Evolutionary conservation across 2,797 vertebrate genomes (phyloP).

Genomic region (Myotis vivesi): DNA sequence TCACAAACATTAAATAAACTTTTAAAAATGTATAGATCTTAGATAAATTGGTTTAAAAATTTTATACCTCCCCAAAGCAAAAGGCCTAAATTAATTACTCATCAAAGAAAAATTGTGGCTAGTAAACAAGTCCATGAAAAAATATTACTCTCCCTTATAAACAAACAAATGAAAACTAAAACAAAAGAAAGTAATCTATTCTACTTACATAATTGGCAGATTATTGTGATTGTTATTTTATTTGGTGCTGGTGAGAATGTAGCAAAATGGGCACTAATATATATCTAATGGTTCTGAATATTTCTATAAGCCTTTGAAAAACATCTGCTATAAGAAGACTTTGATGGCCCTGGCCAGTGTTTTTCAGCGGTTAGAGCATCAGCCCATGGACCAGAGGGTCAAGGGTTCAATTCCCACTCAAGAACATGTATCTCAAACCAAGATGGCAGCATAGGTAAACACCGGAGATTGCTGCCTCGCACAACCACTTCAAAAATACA

Average conservation of each 20-base stretch:
- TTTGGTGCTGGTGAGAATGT: neutral
- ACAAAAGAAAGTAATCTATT: slow-evolving; percentile 22
- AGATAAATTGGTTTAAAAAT: slow-evolving; percentile 37
- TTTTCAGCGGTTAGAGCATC: no score
- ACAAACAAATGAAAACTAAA: slow-evolving; percentile 14
- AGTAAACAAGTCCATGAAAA: neutral
- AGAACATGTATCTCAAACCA: no score
- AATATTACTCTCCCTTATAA: neutral
- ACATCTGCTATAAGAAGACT: neutral
- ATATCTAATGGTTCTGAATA: neutral
- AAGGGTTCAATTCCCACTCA: no score
- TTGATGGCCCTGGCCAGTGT: neutral
- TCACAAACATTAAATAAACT: neutral
- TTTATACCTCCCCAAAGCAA: neutral
- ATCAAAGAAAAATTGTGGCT: slow-evolving; percentile 24
- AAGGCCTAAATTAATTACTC: slow-evolving; percentile 19
- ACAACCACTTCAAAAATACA: no score
- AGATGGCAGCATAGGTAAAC: no score
- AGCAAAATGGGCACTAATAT: neutral
- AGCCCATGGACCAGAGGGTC: no score
- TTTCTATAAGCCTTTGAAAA: neutral
- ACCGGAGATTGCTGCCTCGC: no score
- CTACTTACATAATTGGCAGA: neutral
- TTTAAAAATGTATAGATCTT: neutral
- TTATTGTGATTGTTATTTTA: neutral